These are phyloP conservation scores for Pristionchus maxplancki DNA, from an alignment of 2,888 invertebrate genomes.

Conservation along the genomic window DNA sequence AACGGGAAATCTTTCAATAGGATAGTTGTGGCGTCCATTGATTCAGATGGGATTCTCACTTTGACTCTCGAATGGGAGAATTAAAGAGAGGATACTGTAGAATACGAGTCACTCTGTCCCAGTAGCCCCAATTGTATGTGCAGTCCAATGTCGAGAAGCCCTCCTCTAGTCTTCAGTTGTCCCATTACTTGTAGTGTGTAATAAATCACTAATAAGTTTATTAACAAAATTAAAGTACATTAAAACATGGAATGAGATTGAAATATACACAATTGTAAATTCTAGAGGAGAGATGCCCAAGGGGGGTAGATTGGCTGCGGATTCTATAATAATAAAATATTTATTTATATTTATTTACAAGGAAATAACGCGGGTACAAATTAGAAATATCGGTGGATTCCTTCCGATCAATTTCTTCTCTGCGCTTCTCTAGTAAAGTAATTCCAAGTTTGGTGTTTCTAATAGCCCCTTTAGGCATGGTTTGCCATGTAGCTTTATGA, in stretches of 20 bases:
- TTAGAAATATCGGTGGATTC: too few species aligned
- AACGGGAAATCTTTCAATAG: conserved; percentile 50
- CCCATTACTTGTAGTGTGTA: neutral
- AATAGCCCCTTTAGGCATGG: too few species aligned
- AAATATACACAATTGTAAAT: conserved; percentile 7
- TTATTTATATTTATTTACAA: too few species aligned
- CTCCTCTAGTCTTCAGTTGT: conserved; percentile 18
- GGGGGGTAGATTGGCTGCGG: conserved; percentile 98
- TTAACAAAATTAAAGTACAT: conserved; percentile 30
- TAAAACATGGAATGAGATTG: conserved; percentile 18
- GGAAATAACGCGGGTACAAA: too few species aligned
- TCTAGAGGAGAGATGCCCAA: conserved; percentile 79
- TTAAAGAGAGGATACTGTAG: conserved; percentile 36
- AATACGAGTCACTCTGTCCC: conserved; percentile 35
- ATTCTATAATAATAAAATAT: too few species aligned
- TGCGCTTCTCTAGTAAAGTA: too few species aligned
- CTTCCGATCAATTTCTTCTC: too few species aligned
- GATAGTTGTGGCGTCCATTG: conserved; percentile 36
- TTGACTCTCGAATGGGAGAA: neutral
- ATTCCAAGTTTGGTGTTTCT: too few species aligned
- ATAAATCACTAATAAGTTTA: conserved; percentile 39
- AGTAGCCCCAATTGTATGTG: conserved; percentile 23
- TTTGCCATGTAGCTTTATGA: too few species aligned
- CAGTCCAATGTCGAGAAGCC: neutral
- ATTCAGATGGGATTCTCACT: conserved; percentile 37